phyloP scores from a whole-genome alignment of 2,797 vertebrate species.

The Siniperca scherzeri region DNA sequence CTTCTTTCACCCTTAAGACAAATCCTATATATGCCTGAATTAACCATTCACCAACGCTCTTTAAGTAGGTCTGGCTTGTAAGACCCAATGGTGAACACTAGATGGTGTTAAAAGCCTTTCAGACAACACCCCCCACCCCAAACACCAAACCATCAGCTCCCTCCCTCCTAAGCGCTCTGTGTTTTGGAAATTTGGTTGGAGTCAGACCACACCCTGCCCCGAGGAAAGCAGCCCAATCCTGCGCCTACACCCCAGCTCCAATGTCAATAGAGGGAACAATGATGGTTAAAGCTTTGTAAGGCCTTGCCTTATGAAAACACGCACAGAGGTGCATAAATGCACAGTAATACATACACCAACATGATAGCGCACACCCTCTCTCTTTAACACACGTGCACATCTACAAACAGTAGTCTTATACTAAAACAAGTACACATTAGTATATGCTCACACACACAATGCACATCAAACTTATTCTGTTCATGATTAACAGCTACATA shows the following conservation, averaged over 20 bases:
- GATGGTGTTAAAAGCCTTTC: slow-evolving; percentile 73
- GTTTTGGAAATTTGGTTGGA: slow-evolving; percentile 73
- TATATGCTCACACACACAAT: slow-evolving; percentile 1
- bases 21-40: neutral
- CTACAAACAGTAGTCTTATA: slow-evolving; percentile 10
- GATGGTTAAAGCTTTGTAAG: slow-evolving; percentile 44
- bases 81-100: slow-evolving; percentile 71
- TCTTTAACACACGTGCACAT: slow-evolving; percentile 18
- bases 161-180: slow-evolving; percentile 32
- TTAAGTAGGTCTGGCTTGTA: slow-evolving; percentile 13
- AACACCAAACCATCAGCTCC: slow-evolving; percentile 13
- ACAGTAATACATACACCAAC: slow-evolving; percentile 25
- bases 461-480: neutral
- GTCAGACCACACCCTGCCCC: slow-evolving; percentile 74
- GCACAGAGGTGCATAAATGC: slow-evolving; percentile 17
- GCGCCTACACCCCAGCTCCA: slow-evolving; percentile 48
- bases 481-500: neutral
- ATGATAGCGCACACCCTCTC: neutral
- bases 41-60: neutral
- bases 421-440: slow-evolving; percentile 11
- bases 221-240: slow-evolving; percentile 58
- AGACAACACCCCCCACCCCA: slow-evolving; percentile 12
- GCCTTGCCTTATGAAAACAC: slow-evolving; percentile 48
- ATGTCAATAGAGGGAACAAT: slow-evolving; percentile 70
- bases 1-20: neutral